A percentile compares a stretch with the other conserved stretches of the same genome.
Evolutionary conservation across 2,797 vertebrate genomes (phyloP).

Genomic region (Valencia hispanica): DNA sequence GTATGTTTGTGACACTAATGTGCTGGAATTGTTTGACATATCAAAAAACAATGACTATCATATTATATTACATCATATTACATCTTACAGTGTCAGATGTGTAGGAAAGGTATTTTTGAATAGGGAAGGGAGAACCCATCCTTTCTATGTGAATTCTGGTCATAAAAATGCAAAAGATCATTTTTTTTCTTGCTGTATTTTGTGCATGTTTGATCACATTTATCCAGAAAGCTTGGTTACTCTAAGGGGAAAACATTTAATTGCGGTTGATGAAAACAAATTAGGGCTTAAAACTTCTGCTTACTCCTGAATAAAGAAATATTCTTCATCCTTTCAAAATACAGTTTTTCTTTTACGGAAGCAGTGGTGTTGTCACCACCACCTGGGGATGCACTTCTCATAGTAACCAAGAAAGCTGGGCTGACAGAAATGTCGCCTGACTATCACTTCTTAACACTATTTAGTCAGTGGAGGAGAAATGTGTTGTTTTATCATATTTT

Average conservation of each 20-base stretch:
- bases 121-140: not conserved
- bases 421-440: not conserved
- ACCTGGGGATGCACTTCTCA: not conserved
- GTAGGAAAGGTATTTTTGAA: not conserved
- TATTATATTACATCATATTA: not conserved
- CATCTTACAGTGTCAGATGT: not conserved
- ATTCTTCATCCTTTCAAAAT: not conserved
- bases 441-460: conserved; percentile 1
- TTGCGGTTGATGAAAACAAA: not conserved
- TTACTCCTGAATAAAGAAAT: not conserved
- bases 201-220: not conserved
- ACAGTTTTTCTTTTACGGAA: not conserved
- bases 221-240: not conserved
- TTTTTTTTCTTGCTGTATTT: not conserved
- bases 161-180: not conserved
- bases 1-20: no score
- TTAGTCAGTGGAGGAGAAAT: not conserved
- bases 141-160: not conserved
- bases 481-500: not conserved
- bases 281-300: not conserved
- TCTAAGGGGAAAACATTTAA: not conserved
- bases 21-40: no score
- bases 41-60: no score
- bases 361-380: not conserved
- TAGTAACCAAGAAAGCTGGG: not conserved